Evolutionary conservation across 2,888 invertebrate genomes (phyloP).

Genomic region (Unio delphinus): DNA sequence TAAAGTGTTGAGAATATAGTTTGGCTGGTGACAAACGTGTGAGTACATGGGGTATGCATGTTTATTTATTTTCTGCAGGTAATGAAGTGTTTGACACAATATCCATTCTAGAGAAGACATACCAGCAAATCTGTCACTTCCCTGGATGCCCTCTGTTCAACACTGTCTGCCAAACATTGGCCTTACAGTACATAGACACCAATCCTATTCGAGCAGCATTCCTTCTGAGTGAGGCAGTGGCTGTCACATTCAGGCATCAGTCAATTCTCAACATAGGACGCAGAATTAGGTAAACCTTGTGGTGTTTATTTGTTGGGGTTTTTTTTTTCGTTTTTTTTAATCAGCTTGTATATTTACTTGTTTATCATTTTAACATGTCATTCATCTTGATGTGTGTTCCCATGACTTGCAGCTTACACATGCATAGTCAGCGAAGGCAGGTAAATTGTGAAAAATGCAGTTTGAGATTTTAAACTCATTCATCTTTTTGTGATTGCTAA

Average conservation of each 20-base stretch:
- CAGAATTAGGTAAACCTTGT: slow-evolving; percentile 46
- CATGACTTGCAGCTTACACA: too few relatives aligned
- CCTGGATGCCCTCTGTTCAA: slow-evolving; percentile 55
- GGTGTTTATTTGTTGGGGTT: not conserved
- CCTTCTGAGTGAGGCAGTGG: slow-evolving; percentile 60
- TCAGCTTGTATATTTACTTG: not conserved
- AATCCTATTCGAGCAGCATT: slow-evolving; percentile 50
- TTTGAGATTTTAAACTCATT: too few relatives aligned
- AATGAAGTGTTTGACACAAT: slow-evolving; percentile 11
- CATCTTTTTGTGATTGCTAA: too few relatives aligned
- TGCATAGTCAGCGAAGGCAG: too few relatives aligned
- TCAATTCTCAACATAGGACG: slow-evolving; percentile 43
- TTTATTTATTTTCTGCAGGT: slow-evolving; percentile 5
- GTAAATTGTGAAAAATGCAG: too few relatives aligned
- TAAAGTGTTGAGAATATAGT: not conserved
- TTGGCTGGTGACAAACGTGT: not conserved
- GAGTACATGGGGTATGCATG: not conserved
- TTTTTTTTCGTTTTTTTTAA: not conserved
- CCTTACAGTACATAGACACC: slow-evolving; percentile 35
- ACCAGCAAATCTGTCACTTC: slow-evolving; percentile 43
- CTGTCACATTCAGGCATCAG: slow-evolving; percentile 64
- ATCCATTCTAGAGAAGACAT: slow-evolving; percentile 41
- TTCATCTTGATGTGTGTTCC: too few relatives aligned
- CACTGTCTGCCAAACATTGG: slow-evolving; percentile 54
- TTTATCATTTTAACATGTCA: too few relatives aligned